These are phyloP conservation scores for Remorina albescens DNA, from an alignment of 2,797 vertebrate genomes.

Conservation along the genomic window DNA sequence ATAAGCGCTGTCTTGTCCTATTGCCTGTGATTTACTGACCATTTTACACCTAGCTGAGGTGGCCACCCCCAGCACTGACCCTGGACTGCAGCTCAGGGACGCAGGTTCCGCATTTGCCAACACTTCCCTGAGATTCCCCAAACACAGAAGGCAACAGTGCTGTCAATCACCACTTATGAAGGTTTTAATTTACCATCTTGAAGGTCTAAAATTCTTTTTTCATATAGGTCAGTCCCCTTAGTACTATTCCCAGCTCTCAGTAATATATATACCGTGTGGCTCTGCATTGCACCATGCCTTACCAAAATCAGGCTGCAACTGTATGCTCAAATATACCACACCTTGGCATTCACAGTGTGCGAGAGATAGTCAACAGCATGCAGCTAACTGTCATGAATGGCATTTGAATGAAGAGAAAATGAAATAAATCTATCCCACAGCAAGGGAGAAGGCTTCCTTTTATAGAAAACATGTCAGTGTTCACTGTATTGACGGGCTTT, in stretches of 20 bases:
- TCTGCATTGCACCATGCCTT: conserved; percentile 60
- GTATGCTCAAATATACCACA: conserved; percentile 31
- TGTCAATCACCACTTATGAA: conserved; percentile 74
- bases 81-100: conserved; percentile 71
- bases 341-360: conserved; percentile 23
- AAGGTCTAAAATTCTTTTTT: conserved; percentile 59
- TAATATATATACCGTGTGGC: conserved; percentile 33
- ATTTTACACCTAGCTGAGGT: conserved; percentile 74
- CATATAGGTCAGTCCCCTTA: conserved; percentile 52
- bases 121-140: conserved; percentile 51
- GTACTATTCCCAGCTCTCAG: conserved; percentile 36
- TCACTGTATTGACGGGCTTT: conserved; percentile 60
- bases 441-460: conserved; percentile 43
- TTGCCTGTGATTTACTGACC: conserved; percentile 73
- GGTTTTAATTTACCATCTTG: conserved; percentile 58
- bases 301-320: conserved; percentile 13
- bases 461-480: conserved; percentile 62
- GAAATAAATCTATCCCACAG: conserved; percentile 60
- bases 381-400: conserved; percentile 55
- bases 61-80: conserved; percentile 72
- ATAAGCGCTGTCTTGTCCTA: conserved; percentile 42
- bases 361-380: conserved; percentile 38
- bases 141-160: conserved; percentile 53
- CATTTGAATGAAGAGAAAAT: conserved; percentile 52
- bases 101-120: conserved; percentile 66